Evolutionary conservation across 2,797 vertebrate species (phyloP).

Genomic region (Acestrorhynchus altus): DNA sequence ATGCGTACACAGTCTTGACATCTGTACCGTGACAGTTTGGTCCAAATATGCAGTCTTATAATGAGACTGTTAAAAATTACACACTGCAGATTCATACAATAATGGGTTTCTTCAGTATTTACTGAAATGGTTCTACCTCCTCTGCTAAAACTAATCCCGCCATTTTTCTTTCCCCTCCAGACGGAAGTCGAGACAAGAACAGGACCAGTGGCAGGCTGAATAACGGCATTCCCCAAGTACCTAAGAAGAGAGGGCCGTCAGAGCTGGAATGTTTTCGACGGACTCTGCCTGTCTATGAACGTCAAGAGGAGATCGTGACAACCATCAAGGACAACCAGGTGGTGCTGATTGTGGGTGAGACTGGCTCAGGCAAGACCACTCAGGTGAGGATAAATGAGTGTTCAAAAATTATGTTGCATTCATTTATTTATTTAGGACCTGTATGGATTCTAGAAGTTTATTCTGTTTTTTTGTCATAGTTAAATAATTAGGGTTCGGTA

Average conservation of each 20-base stretch:
- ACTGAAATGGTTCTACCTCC: too few relatives aligned
- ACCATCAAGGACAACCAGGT: conserved; percentile 88
- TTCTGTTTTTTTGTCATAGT: too few relatives aligned
- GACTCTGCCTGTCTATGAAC: conserved; percentile 85
- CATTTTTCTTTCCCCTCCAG: conserved; percentile 53
- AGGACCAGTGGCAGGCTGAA: conserved; percentile 84
- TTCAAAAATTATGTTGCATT: neutral
- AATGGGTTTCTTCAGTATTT: too few relatives aligned
- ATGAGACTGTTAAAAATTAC: too few relatives aligned
- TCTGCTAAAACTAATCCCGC: neutral
- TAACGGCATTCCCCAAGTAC: conserved; percentile 88
- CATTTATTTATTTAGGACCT: neutral
- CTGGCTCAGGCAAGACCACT: conserved; percentile 97
- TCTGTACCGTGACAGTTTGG: too few relatives aligned
- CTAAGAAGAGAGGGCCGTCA: conserved; percentile 81
- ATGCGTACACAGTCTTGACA: too few relatives aligned
- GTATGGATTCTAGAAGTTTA: too few relatives aligned
- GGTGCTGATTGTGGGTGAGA: conserved; percentile 92
- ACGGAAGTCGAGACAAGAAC: conserved; percentile 80
- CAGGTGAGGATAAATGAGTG: conserved; percentile 75
- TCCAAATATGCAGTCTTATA: too few relatives aligned
- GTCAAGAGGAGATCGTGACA: conserved; percentile 86
- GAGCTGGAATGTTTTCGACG: conserved; percentile 87
- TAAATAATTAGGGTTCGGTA: too few relatives aligned
- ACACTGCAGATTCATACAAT: neutral